These are phyloP conservation scores for Eutrigla gurnardus DNA, from an alignment of 2,797 vertebrate genomes.

Conservation along the genomic window DNA sequence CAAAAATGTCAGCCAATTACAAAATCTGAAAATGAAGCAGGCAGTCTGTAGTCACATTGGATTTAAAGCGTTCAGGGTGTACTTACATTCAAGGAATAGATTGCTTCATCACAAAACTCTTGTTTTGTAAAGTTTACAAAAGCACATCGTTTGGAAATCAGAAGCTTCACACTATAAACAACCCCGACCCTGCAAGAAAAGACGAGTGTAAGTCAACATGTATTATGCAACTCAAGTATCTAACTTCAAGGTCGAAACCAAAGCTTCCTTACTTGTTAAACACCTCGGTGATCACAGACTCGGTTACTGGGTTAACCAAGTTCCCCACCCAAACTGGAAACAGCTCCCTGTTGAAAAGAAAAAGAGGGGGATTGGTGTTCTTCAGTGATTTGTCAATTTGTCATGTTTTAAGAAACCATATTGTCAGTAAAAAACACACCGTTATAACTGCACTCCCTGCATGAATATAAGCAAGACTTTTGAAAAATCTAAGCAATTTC, in stretches of 20 bases:
- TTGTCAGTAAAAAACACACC: background rate
- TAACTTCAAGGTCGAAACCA: background rate
- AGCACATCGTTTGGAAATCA: conserved; percentile 81
- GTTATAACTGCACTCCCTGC: background rate
- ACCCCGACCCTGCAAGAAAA: conserved; percentile 77
- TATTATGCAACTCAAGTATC: background rate
- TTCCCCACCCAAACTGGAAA: conserved; percentile 89
- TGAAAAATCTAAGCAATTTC: no score
- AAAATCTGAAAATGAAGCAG: background rate
- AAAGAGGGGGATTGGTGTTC: no score
- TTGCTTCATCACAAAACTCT: conserved; percentile 82
- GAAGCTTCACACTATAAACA: conserved; percentile 81
- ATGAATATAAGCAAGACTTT: no score
- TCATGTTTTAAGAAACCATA: background rate
- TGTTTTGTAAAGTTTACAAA: conserved; percentile 86
- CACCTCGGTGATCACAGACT: conserved; percentile 60
- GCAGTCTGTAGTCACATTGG: background rate
- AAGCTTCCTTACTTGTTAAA: conserved; percentile 77
- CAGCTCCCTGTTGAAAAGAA: conserved; percentile 75
- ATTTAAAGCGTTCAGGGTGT: background rate
- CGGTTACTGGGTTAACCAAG: conserved; percentile 64
- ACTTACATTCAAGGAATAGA: conserved; percentile 80
- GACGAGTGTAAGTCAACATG: background rate
- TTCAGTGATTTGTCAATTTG: no score
- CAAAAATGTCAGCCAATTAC: background rate